A percentile compares a stretch with the other conserved stretches of the same genome.
Conservation (phyloP, 2,888 invertebrate genomes). For the Pristionchus exspectatus region DNA sequence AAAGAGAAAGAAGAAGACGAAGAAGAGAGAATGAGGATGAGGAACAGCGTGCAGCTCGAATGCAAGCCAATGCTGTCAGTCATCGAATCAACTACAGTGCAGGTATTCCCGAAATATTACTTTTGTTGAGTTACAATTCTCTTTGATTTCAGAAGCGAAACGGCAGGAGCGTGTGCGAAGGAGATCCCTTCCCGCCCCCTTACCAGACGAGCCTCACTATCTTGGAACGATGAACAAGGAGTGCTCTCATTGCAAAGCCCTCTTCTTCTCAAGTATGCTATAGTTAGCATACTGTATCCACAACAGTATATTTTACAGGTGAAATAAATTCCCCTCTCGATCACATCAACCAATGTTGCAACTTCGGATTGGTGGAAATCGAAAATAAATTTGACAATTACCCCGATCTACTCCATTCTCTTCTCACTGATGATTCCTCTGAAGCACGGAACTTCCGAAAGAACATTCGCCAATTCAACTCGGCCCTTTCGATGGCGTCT, state of each 20-base stretch:
- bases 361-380: background rate
- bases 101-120: too few relatives aligned
- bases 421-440: background rate
- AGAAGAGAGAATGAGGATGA: background rate
- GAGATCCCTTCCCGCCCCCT: background rate
- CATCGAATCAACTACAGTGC: too few relatives aligned
- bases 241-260: background rate
- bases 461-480: slow-evolving; percentile 58
- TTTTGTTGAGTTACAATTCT: too few relatives aligned
- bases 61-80: too few relatives aligned
- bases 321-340: background rate
- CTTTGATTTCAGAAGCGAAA: too few relatives aligned
- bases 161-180: background rate
- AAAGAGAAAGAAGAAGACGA: too few relatives aligned
- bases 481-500: slow-evolving; percentile 56
- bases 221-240: background rate
- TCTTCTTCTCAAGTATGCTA: background rate
- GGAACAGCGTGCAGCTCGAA: too few relatives aligned
- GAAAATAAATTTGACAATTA: slow-evolving; percentile 5
- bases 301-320: background rate
- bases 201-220: background rate
- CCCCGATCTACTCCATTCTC: background rate
- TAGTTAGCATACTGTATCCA: too few relatives aligned
- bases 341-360: slow-evolving; percentile 19
- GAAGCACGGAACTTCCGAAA: background rate